Evolutionary conservation across 2,888 invertebrate species (phyloP).

Genomic region (Adelognathus sp.): DNA sequence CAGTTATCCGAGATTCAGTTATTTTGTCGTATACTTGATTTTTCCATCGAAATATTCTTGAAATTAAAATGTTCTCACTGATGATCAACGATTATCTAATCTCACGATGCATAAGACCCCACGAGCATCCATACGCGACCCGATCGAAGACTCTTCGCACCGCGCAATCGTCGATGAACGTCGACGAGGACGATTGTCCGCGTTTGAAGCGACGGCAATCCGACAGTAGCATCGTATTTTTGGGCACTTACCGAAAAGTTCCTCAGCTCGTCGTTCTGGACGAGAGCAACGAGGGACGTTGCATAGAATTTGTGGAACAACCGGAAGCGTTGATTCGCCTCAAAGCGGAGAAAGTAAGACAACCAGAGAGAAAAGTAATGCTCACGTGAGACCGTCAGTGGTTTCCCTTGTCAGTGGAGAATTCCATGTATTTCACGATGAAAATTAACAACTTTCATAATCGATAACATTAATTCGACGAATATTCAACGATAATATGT

Average conservation of each 20-base stretch:
- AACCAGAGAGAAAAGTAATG: slow-evolving; percentile 40
- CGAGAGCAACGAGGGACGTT: slow-evolving; percentile 59
- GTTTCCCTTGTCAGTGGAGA: too few relatives aligned
- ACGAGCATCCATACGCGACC: slow-evolving; percentile 64
- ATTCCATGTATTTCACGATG: background rate
- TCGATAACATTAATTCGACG: too few relatives aligned
- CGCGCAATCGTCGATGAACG: slow-evolving; percentile 37
- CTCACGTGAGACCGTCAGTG: too few relatives aligned
- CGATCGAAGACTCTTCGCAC: slow-evolving; percentile 62
- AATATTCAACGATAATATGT: too few relatives aligned
- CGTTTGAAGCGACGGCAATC: slow-evolving; percentile 57
- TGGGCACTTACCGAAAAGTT: slow-evolving; percentile 69
- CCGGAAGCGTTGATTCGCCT: slow-evolving; percentile 44
- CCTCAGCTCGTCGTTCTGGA: slow-evolving; percentile 71
- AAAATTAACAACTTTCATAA: too few relatives aligned
- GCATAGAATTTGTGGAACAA: slow-evolving; percentile 33
- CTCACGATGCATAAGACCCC: slow-evolving; percentile 3
- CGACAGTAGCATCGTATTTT: slow-evolving; percentile 67
- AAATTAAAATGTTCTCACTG: too few relatives aligned
- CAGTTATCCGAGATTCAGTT: too few relatives aligned
- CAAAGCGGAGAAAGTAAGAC: slow-evolving; percentile 50
- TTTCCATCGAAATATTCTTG: too few relatives aligned
- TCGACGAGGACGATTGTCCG: slow-evolving; percentile 10
- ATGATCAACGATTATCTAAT: background rate
- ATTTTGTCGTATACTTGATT: too few relatives aligned